Evolutionary conservation across 2,797 vertebrate genomes (phyloP), one percentile per base, ranked within the genome.

Genomic region (Sebastes itinus): DNA sequence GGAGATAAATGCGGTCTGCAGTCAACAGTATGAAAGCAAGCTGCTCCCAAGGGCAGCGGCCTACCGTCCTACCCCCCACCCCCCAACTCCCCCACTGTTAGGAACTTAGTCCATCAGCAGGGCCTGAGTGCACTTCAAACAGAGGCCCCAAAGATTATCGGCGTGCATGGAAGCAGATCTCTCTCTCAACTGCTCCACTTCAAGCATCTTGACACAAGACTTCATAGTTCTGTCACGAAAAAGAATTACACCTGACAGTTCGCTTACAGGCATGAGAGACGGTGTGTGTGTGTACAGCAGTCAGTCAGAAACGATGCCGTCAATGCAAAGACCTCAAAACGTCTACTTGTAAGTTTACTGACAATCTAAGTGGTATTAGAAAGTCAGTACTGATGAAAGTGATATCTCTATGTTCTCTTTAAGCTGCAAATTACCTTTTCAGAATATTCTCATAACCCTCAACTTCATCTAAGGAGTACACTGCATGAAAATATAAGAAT

Each of bases 161-260:
- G 72, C 66, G 6, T 86, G 60, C 30, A 62, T 33, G 84, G 80
- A 85, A 89, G 82, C 82, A 83, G 79, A 85, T 88, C 72, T 88
- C 78, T 85, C 78, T 85, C 85, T 81, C 82, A 77, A 56, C 77
- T 79, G 75, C 87, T 87, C 64, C 82, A 80, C 89, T 92, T 94
- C 78, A 89, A 88, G 76, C 79, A 80, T 89, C 85, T 90, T 90
- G 85, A 92, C 87, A 90, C 33, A 7, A 78, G 86, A 83, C 83
- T 91, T 92, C 88, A 88, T 91, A 87, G 80, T 77, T 84, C 83
- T 86, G 86, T 88, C 87, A 87, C 56, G 12, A 80, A 90, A 84
- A 85, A 69, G 71, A 92, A 93, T 93, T 85, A 79, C 84, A 90
- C 87, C 89, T 90, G 92, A 90, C 92, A 91, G 85, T 84, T 72